Percentiles rank a stretch among this genome's conserved stretches.
These are phyloP conservation scores for Intellagama lesueurii DNA, from an alignment of 2,797 vertebrate genomes.

Conservation along the genomic window DNA sequence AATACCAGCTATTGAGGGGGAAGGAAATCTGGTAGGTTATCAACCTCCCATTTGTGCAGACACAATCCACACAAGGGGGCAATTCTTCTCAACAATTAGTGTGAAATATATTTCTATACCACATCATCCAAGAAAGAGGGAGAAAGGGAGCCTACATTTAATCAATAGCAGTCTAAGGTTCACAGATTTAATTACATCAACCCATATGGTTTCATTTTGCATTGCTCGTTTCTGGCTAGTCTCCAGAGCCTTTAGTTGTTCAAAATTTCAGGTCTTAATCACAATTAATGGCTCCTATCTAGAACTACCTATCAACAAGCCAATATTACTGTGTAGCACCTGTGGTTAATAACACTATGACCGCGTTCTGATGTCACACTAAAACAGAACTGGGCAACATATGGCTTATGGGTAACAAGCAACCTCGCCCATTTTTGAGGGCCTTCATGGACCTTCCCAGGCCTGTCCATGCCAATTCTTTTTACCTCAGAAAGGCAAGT, in stretches of 20 bases:
- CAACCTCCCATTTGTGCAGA: neutral
- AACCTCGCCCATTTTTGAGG: no score
- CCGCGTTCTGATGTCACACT: neutral
- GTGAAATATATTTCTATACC: neutral
- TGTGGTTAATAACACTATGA: neutral
- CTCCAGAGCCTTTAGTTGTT: slow-evolving; percentile 13
- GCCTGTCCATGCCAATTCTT: no score
- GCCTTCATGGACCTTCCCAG: no score
- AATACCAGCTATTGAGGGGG: neutral
- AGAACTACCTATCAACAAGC: neutral
- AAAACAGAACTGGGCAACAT: neutral
- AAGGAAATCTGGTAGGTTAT: neutral
- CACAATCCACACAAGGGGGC: neutral
- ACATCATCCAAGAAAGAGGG: slow-evolving; percentile 22
- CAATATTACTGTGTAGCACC: slow-evolving; percentile 15
- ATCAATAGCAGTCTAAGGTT: slow-evolving; percentile 12
- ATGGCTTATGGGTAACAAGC: no score
- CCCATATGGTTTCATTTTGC: slow-evolving; percentile 26
- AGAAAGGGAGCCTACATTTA: slow-evolving; percentile 21
- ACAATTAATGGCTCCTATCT: slow-evolving; percentile 24
- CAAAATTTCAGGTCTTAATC: slow-evolving; percentile 15
- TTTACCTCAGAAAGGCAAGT: no score
- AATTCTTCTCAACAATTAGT: slow-evolving; percentile 22
- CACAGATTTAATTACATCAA: slow-evolving; percentile 26
- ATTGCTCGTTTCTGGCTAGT: neutral